Percentiles rank a stretch among this genome's conserved stretches.
These are phyloP conservation scores for Equus przewalskii DNA, from an alignment of 2,113 vertebrate species.

Conservation along the genomic window DNA sequence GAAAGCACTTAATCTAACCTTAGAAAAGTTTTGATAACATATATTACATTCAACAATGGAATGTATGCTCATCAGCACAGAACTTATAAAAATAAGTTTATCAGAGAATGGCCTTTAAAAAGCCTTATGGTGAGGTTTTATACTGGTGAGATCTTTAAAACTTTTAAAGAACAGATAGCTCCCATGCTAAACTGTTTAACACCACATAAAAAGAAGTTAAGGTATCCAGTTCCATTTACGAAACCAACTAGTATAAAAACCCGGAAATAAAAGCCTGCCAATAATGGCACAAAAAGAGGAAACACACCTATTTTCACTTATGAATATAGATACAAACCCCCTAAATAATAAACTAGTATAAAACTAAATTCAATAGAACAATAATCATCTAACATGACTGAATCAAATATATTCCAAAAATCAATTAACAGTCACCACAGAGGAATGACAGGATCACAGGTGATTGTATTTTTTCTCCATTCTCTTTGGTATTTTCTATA, in stretches of 20 bases:
- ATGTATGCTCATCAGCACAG: neutral
- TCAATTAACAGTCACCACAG: neutral
- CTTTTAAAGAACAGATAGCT: neutral
- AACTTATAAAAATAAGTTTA: neutral
- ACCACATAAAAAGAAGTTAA: neutral
- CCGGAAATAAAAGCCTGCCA: neutral
- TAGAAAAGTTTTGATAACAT: neutral
- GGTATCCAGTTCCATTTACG: neutral
- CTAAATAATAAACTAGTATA: neutral
- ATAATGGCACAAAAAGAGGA: neutral
- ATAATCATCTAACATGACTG: neutral
- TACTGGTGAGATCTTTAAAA: neutral
- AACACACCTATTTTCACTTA: neutral
- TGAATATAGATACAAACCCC: conserved; percentile 1
- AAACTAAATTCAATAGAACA: neutral
- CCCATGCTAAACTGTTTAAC: neutral
- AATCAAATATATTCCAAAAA: neutral
- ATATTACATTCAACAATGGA: neutral
- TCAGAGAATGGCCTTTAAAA: neutral
- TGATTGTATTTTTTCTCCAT: neutral
- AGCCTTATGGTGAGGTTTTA: neutral
- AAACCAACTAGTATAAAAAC: neutral
- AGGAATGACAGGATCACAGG: neutral
- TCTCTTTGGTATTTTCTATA: neutral
- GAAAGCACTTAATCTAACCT: neutral